A percentile compares a stretch with the other conserved stretches of the same genome.
These are phyloP conservation scores for Tryphoninae sp. DNA, from an alignment of 2,888 invertebrate genomes.

Conservation along the genomic window DNA sequence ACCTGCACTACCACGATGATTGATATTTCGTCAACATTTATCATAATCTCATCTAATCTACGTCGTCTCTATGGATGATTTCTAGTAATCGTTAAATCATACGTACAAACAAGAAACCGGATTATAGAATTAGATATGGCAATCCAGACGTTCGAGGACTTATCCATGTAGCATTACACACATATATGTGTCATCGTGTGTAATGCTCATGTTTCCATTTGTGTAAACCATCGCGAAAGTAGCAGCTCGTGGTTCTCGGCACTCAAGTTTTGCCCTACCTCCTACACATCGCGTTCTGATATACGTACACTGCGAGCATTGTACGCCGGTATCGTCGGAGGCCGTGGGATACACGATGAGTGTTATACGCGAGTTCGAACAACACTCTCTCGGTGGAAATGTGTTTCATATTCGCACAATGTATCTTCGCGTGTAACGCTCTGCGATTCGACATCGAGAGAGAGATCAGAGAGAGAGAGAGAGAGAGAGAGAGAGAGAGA, in stretches of 20 bases:
- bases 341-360: slow-evolving; percentile 51
- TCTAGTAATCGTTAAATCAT: slow-evolving; percentile 1
- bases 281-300: slow-evolving; percentile 2
- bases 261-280: slow-evolving; percentile 27
- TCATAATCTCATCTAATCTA: slow-evolving; percentile 26
- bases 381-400: slow-evolving; percentile 39
- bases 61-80: background rate
- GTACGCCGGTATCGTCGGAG: slow-evolving; percentile 54
- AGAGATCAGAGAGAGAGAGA: slow-evolving; percentile 20
- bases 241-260: slow-evolving; percentile 16
- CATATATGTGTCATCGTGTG: slow-evolving; percentile 5
- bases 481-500: slow-evolving; percentile 12
- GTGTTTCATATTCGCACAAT: slow-evolving; percentile 49
- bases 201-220: slow-evolving; percentile 10
- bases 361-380: slow-evolving; percentile 51
- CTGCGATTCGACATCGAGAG: slow-evolving; percentile 42
- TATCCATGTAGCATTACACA: slow-evolving; percentile 10
- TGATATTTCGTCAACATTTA: slow-evolving; percentile 37
- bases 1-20: background rate
- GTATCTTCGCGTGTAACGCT: slow-evolving; percentile 22
- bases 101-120: slow-evolving; percentile 3
- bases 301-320: slow-evolving; percentile 26
- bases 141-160: slow-evolving; percentile 35
- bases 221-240: slow-evolving; percentile 50
- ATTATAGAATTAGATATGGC: slow-evolving; percentile 27